A percentile compares a stretch with the other conserved stretches of the same genome.
Conservation (phyloP, 2,888 invertebrate genomes). For the Pinctada fucata region DNA sequence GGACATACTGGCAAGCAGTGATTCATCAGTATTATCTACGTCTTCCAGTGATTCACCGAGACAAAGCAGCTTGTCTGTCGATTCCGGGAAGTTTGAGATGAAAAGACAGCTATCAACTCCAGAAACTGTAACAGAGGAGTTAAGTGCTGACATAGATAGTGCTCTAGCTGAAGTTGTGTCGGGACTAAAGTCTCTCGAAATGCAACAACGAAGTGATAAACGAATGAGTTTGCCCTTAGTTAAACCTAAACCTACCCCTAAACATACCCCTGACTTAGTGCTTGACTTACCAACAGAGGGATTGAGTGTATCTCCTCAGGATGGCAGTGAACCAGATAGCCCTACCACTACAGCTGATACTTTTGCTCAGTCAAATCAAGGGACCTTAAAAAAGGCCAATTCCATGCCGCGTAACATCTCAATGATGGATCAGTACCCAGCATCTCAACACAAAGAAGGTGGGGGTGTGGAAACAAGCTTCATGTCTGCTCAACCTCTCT, state of each 20-base stretch:
- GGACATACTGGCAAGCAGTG: constrained; percentile 20
- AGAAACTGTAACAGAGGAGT: constrained; percentile 60
- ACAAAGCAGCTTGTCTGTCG: background rate
- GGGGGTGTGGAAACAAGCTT: constrained; percentile 25
- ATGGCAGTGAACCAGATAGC: constrained; percentile 67
- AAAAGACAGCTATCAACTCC: constrained; percentile 33
- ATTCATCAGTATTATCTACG: constrained; percentile 9
- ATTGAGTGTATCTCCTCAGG: constrained; percentile 65
- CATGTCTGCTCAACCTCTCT: constrained; percentile 23
- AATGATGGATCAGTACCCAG: constrained; percentile 21
- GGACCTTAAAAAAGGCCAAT: constrained; percentile 84
- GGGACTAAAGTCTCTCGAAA: constrained; percentile 73
- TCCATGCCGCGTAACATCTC: constrained; percentile 60
- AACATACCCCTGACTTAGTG: constrained; percentile 76
- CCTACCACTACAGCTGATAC: constrained; percentile 82
- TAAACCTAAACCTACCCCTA: constrained; percentile 66
- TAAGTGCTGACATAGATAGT: constrained; percentile 72
- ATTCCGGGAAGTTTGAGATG: constrained; percentile 23
- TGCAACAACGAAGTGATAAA: constrained; percentile 71
- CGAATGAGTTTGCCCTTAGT: constrained; percentile 67
- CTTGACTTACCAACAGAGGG: constrained; percentile 74
- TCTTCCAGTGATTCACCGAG: constrained; percentile 18
- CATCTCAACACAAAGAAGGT: constrained; percentile 15
- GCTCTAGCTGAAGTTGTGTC: constrained; percentile 77
- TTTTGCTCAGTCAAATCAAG: constrained; percentile 88